Evolutionary conservation across 2,113 vertebrate species (phyloP), one percentile per base, ranked within the genome.

Genomic region (Sterrhoptilus dennistouni): DNA sequence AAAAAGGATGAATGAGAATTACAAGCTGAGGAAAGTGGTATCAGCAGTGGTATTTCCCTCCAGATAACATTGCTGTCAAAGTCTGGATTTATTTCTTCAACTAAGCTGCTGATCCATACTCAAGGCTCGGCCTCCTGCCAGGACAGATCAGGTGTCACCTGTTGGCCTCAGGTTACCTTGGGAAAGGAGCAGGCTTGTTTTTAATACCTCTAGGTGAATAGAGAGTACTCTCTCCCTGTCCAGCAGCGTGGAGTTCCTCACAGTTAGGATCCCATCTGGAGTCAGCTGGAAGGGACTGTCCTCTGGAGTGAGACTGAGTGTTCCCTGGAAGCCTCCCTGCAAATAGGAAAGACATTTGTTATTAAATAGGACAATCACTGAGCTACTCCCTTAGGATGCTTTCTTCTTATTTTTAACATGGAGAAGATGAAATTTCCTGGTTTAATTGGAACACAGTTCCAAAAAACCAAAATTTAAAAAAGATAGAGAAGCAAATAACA

Each of bases 251-350:
- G 97, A 95, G 89, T 96, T 93, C 78, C 84, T 98, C 89, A 98
- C 98, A 85, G 72, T 96, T 22, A 98, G 79, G 40, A 90, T 92
- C 61, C 98, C 98, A 40, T 97, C 53, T 38, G 93, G 14, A 16
- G 64, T 78, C 45, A 98, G 38, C 16, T 97, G 97, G 96, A 98
- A 98, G 28, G 98, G 97, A 53, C 65, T 87, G 16, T 98, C 95
- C 28, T 92, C 97, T 44, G 98, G 96, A 69, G 92, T 7, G 70
- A 98, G 95, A 47, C 3, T 42, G 44, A 98, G 24, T 0, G 35
- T 97, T 94, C 98, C 98, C 25, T 95, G 91, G 90, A 98, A 98
- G 17, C 98, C 98, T 69, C 98, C 98, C 98, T 98, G 68, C 59
- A 92, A 80, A n/a, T 27, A 91, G 44, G 8, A 57, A 76, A 27